Conservation (phyloP, 2,888 invertebrate genomes). For the Mythimna albipuncta region DNA sequence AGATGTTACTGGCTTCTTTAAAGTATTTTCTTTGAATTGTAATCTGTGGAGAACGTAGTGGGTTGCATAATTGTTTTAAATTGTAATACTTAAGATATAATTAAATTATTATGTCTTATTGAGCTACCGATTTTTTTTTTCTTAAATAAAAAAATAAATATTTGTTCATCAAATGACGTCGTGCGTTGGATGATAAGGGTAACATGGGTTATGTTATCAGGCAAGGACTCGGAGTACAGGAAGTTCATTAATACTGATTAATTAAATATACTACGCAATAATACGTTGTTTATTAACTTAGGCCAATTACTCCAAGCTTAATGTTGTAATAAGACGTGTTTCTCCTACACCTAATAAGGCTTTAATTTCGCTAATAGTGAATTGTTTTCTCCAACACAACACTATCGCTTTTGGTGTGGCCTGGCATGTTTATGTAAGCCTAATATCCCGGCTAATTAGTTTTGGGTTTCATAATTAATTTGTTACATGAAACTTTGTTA, state of each 20-base stretch:
- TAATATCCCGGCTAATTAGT: conserved; percentile 46
- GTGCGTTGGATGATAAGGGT: no score
- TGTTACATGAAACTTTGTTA: conserved; percentile 25
- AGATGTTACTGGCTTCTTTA: no score
- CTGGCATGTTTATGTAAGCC: conserved; percentile 43
- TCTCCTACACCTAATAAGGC: background rate
- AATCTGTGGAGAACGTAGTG: no score
- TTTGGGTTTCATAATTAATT: conserved; percentile 44
- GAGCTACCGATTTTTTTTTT: no score
- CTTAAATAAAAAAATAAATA: no score
- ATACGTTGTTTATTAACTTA: background rate
- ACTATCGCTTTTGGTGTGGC: conserved; percentile 15
- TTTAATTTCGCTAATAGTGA: conserved; percentile 20
- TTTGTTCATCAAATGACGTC: no score
- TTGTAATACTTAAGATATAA: no score
- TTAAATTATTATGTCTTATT: no score
- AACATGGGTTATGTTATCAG: no score
- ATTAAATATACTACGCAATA: background rate
- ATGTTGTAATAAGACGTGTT: background rate
- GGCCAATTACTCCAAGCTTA: background rate
- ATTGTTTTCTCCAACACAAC: conserved; percentile 17
- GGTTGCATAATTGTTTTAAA: no score
- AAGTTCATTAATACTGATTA: conserved; percentile 6
- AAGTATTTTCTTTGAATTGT: no score
- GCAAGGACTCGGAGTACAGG: no score